Percentiles rank a stretch among this genome's conserved stretches.
These are phyloP conservation scores for Pheosia tremula DNA, from an alignment of 2,888 invertebrate genomes.

Conservation along the genomic window DNA sequence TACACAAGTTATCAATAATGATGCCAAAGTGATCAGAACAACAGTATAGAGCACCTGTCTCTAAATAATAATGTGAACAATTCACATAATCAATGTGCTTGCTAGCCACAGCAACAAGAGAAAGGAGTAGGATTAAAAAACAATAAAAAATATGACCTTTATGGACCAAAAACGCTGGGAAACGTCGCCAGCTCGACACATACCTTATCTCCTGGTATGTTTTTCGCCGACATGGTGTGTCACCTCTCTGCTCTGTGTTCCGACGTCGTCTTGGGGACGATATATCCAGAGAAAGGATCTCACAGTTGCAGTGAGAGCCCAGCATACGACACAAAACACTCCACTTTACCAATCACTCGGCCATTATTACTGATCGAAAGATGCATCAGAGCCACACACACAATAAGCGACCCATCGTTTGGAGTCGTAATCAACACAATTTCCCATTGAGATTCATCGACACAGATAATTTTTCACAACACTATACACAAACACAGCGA, in stretches of 20 bases:
- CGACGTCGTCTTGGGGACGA: slow-evolving; percentile 81
- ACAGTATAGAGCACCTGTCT: slow-evolving; percentile 9
- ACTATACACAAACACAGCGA: slow-evolving; percentile 83
- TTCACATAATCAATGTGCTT: slow-evolving; percentile 25
- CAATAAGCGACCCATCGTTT: slow-evolving; percentile 80
- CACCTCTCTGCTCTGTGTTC: slow-evolving; percentile 70
- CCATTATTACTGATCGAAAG: slow-evolving; percentile 80
- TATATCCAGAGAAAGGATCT: slow-evolving; percentile 82
- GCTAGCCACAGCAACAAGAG: slow-evolving; percentile 57
- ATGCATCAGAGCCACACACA: slow-evolving; percentile 82
- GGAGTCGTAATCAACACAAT: slow-evolving; percentile 79
- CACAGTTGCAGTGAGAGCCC: slow-evolving; percentile 79
- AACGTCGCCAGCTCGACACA: slow-evolving; percentile 56
- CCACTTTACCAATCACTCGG: slow-evolving; percentile 81
- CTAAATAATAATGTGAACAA: slow-evolving; percentile 13
- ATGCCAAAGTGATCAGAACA: slow-evolving; percentile 11
- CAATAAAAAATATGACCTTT: slow-evolving; percentile 73
- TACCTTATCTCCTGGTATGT: slow-evolving; percentile 94
- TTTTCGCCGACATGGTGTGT: slow-evolving; percentile 90
- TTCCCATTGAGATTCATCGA: slow-evolving; percentile 83
- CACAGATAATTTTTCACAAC: slow-evolving; percentile 82
- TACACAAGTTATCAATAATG: slow-evolving; percentile 3
- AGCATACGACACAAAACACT: slow-evolving; percentile 83
- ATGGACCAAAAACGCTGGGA: slow-evolving; percentile 44
- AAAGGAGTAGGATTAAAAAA: slow-evolving; percentile 70